Evolutionary conservation across 2,113 vertebrate genomes (phyloP).

Genomic region (Pantherophis guttatus): DNA sequence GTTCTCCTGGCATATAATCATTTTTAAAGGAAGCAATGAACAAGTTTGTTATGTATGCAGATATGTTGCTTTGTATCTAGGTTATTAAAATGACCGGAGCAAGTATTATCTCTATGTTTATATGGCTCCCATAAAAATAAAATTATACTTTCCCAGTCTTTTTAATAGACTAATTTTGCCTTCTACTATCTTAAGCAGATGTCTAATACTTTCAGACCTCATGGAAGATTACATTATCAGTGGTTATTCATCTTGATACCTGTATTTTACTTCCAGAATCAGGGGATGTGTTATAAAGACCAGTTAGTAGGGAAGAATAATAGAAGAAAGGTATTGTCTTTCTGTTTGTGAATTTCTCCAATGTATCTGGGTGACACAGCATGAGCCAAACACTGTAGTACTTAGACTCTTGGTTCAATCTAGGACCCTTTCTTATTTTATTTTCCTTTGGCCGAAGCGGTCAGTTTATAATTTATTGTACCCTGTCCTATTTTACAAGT

Average conservation of each 20-base stretch:
- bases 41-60: too few species aligned
- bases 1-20: too few species aligned
- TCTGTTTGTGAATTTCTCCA: not conserved
- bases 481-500: not conserved
- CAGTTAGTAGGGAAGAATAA: too few species aligned
- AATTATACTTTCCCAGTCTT: not conserved
- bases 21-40: too few species aligned
- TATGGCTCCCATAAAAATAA: not conserved
- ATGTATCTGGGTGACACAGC: not conserved
- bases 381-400: too few species aligned
- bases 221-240: not conserved
- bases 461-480: not conserved
- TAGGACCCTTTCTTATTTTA: too few species aligned
- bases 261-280: not conserved
- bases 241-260: not conserved
- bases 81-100: not conserved
- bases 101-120: not conserved
- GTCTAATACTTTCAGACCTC: not conserved
- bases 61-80: not conserved
- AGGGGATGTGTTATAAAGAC: too few species aligned
- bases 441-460: too few species aligned
- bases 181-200: not conserved
- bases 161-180: not conserved
- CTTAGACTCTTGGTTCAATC: too few species aligned
- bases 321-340: not conserved